Evolutionary conservation across 2,113 vertebrate genomes (phyloP).

Genomic region (Chamaetylas fuelleborni): DNA sequence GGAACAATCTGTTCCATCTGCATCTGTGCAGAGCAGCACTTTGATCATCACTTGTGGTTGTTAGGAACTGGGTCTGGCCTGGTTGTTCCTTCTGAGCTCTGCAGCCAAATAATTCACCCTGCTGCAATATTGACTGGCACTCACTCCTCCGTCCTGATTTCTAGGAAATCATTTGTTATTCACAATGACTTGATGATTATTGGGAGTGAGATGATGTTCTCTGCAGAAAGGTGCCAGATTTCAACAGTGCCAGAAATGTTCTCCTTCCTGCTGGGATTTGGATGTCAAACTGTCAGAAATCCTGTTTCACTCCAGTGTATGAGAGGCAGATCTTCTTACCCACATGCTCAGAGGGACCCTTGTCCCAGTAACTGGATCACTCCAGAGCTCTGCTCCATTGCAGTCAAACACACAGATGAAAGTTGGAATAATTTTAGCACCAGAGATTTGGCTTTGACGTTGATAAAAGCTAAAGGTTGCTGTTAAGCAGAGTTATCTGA

Average conservation of each 20-base stretch:
- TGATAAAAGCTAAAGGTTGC: background rate
- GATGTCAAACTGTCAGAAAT: background rate
- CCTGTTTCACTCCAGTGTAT: background rate
- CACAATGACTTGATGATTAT: background rate
- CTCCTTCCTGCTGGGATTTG: background rate
- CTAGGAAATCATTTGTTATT: constrained; percentile 30
- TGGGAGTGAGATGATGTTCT: background rate
- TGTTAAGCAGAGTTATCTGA: background rate
- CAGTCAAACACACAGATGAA: background rate
- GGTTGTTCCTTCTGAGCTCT: background rate
- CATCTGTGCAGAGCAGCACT: background rate
- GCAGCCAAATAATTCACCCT: background rate
- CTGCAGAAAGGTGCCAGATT: background rate
- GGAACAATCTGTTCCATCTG: constrained; percentile 41
- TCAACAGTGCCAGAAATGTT: background rate
- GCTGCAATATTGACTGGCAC: background rate
- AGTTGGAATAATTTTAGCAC: background rate
- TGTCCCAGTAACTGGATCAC: background rate
- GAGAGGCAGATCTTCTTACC: background rate
- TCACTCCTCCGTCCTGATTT: background rate
- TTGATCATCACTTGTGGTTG: background rate
- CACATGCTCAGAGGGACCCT: background rate
- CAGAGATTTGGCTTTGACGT: background rate
- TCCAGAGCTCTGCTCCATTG: background rate
- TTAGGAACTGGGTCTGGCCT: background rate